Base-by-base conservation (phyloP, 2,888 invertebrate species). In the Drosophila mayaguana region DNA sequence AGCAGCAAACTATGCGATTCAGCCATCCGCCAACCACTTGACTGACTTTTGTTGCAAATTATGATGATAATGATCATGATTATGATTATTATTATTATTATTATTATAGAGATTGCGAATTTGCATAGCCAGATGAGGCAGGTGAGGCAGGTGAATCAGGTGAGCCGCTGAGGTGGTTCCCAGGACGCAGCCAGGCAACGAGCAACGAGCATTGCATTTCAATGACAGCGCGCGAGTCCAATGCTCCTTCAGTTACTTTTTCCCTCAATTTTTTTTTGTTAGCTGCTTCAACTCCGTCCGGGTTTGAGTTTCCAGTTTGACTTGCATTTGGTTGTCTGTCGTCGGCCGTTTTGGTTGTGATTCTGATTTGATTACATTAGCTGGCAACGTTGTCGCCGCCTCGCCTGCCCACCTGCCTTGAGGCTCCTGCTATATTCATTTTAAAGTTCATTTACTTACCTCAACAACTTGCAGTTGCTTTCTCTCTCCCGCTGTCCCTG, bases 291-390 rank as follows among this genome's bases (percentile, higher is more conserved):
- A 12, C 28, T 20, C 28, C 12, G 16, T 11, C 9, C 51, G 51
- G 51, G 36, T 16, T 53, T 53, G 16, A 53, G 51, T 53, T 65
- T 70, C 57, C 57, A 65, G 80, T 62, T 82, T 80, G 75, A 78
- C 69, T 77, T 67, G 77, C 65, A 60, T 67, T 71, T 60, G 80
- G 18, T 69, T 32, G 9, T 32, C 32, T 36, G 36, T 38, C 36
- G 16, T 38, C 36, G 36, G 36, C 16, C 36, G 36, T 16, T 65
- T 74, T 60, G 80, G 18, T 69, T 69, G 34, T 80, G 88, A 84
- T 86, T 83, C 83, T 86, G 88, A 84, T 88, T 86, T 86, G 86
- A 86, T 86, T 86, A 88, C 88, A 87, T 88, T 88, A 88, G 83
- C 73, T 73, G 79, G 81, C 63, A 65, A 63, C 73, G 46, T 54